Evolutionary conservation across 2,797 vertebrate species (phyloP), one percentile per base, ranked within the genome.

Genomic region (Sebastes kiyomatsui): DNA sequence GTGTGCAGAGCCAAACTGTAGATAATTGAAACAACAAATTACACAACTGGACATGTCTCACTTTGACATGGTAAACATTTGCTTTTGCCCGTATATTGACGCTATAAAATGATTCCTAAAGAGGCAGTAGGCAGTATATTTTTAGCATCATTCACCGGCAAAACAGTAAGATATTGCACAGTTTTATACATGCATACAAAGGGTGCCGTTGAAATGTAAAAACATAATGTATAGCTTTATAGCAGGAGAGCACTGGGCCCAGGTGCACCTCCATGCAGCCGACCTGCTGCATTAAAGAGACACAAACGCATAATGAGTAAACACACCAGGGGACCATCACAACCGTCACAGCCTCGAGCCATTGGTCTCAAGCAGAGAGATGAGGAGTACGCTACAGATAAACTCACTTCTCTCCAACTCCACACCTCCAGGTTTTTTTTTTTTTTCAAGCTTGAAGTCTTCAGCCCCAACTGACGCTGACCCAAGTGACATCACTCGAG

Each of bases 71-170:
- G 18, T 12, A 60, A 64, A 64, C 22, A 25, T 42, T 65, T 14
- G 1, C 8, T 20, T 20, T 61, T 32, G 9, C 23, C 23, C 1
- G 8, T 27, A 46, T 35, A 46, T 46, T 35, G 20, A 33, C 6
- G 6, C 0, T n/a, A 32, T 1, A 23, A 55, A 54, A 54, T 55
- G 0, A 38, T 38, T 38, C 0, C 0, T 38, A 38, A 38, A 13
- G 35, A 0, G 33, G 33, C 33, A 33, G 0, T 33, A 33, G 10
- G 0, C 0, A 33, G 33, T 38, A 2, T 42, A 42, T 42, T 42
- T 42, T 42, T 42, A 0, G 38, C 13, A 42, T 42, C 5, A 42
- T 42, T 42, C 0, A 23, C 23, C 2, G 38, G 13, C 38, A 42
- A 42, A 42, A 42, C 7, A 0, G 16, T 46, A 18, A 46, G 42